Base-by-base conservation (phyloP, 1,140 invertebrate genomes). In the Solen grandis region DNA sequence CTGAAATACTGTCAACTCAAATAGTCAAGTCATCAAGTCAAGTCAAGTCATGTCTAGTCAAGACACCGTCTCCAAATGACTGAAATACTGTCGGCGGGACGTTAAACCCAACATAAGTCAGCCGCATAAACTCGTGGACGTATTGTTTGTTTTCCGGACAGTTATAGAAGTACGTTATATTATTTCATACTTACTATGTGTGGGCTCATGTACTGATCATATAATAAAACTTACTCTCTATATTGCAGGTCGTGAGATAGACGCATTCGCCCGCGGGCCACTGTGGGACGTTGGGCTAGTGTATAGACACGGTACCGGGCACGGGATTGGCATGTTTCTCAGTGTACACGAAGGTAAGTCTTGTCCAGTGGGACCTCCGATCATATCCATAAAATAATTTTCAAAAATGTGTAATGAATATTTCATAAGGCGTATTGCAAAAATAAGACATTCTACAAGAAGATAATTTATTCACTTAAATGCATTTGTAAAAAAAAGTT, bases 261-360 rank as follows among this genome's bases (percentile, higher is more conserved):
- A 99, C 92, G 94, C 95, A 0, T 93, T 97, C 52, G 97, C 98
- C 0, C 94, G 98, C 14, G 95, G 95, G 81, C 93, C 94, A 10
- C 93, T 99, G 0, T 99, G 98, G 98, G 95, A 96, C 82, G 94
- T 96, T 19, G 99, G 99, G 0, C 92, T 99, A 57, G 96, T 99
- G 93, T 99, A 99, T 92, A 94, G 94, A 0, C 99, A 99, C 92
- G 98, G 98, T 27, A 99, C 98, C 27, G 97, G 98, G 0, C 99
- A 99, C 91, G 98, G 98, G 5, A 96, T 99, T 85, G 98, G 98
- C 0, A 94, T 96, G 72, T 99, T 96, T 93, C 93, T 99, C 35
- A 98, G 98, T 93, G 98, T 99, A 5, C 99, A 99, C 91, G 98
- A 99, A 93, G 87, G 89, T 89, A 84, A 27, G 66, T 66, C 0